Conservation (phyloP, 2,888 invertebrate species). For the Sicus ferrugineus region DNA sequence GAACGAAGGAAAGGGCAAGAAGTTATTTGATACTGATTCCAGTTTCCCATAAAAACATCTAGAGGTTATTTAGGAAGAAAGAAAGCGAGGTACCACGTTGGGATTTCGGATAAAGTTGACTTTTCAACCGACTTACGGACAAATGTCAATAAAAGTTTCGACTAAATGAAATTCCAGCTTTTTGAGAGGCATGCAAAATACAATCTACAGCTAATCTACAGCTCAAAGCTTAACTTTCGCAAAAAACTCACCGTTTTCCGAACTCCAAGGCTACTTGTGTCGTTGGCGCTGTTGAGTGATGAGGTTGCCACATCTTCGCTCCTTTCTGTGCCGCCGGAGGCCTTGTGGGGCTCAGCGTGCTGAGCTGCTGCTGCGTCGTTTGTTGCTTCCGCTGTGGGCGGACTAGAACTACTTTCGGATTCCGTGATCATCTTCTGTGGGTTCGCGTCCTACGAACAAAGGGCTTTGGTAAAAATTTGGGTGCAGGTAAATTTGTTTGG, state of each 20-base stretch:
- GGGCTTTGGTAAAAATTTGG: background rate
- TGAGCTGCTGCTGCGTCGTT: slow-evolving; percentile 28
- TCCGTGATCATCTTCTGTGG: slow-evolving; percentile 43
- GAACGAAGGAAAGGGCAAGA: slow-evolving; percentile 46
- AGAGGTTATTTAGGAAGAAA: too few relatives aligned
- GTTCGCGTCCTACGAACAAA: background rate
- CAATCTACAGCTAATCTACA: too few relatives aligned
- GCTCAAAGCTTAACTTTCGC: too few relatives aligned
- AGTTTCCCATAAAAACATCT: too few relatives aligned
- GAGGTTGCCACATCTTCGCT: slow-evolving; percentile 54
- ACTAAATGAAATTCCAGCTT: too few relatives aligned
- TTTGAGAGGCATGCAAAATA: too few relatives aligned
- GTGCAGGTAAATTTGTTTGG: background rate
- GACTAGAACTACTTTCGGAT: slow-evolving; percentile 44
- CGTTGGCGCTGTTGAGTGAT: slow-evolving; percentile 48
- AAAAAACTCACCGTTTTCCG: slow-evolving; percentile 53
- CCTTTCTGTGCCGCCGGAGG: slow-evolving; percentile 27
- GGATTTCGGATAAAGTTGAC: too few relatives aligned
- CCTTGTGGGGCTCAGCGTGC: slow-evolving; percentile 27
- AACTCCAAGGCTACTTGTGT: slow-evolving; percentile 44
- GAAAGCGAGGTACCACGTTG: too few relatives aligned
- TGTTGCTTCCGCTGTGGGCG: slow-evolving; percentile 36
- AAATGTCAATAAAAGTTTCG: too few relatives aligned
- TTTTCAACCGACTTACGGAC: too few relatives aligned
- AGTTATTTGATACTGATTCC: too few relatives aligned